Percentiles rank a stretch among this genome's conserved stretches.
phyloP scores from a whole-genome alignment of 2,888 invertebrate species.

The Scaeva pyrastri region DNA sequence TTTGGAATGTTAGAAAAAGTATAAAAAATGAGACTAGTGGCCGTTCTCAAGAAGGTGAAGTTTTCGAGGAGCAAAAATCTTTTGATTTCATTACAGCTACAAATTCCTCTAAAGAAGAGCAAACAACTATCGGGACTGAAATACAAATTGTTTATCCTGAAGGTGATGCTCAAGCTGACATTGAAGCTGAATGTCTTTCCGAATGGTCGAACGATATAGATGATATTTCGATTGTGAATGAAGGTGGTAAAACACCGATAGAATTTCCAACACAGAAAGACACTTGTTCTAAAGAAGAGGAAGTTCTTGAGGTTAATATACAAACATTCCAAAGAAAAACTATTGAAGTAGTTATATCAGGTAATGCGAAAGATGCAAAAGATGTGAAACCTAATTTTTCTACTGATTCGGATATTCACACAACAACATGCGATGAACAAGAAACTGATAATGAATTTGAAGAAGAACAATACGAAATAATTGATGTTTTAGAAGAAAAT shows the following conservation, averaged over 20 bases:
- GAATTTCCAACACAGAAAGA: not conserved
- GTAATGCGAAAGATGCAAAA: not conserved
- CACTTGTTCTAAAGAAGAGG: not conserved
- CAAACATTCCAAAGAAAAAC: not conserved
- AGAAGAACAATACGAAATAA: conserved; percentile 15
- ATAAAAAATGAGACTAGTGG: not conserved
- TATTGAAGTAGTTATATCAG: not conserved
- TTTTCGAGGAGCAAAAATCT: conserved; percentile 15
- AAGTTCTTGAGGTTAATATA: not conserved
- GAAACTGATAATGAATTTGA: conserved; percentile 23
- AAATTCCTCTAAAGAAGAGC: not conserved
- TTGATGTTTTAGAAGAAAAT: conserved; percentile 23
- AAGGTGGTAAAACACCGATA: not conserved
- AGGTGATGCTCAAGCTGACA: not conserved
- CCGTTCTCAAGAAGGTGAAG: not conserved
- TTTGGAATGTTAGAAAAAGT: conserved; percentile 47
- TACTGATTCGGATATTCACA: not conserved
- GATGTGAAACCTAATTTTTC: not conserved
- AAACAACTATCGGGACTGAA: not conserved
- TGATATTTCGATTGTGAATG: not conserved
- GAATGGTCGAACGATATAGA: not conserved
- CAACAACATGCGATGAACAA: conserved; percentile 2
- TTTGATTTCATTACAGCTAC: conserved; percentile 28
- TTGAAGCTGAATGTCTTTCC: not conserved
- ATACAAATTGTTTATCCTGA: not conserved